Conservation (phyloP, 2,113 vertebrate species). For the Mastomys natalensis region DNA sequence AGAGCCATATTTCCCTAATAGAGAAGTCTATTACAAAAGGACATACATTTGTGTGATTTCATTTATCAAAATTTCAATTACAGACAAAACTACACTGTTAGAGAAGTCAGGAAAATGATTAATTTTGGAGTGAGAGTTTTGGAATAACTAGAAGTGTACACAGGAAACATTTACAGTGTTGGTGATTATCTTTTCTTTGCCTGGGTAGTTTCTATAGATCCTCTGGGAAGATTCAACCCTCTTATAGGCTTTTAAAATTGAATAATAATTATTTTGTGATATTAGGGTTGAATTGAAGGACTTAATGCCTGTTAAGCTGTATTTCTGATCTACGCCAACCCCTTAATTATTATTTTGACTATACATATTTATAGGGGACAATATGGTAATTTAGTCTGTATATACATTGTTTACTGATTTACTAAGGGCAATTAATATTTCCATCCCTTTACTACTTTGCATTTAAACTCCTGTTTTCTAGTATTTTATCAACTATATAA, state of each 20-base stretch:
- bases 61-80: background rate
- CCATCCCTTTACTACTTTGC: background rate
- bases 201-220: background rate
- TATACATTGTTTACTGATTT: background rate
- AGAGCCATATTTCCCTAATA: background rate
- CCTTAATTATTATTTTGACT: background rate
- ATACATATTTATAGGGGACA: background rate
- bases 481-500: background rate
- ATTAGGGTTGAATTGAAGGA: background rate
- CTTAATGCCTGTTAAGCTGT: background rate
- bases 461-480: background rate
- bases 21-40: background rate
- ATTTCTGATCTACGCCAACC: background rate
- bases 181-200: background rate
- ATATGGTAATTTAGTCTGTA: background rate
- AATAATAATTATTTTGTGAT: background rate
- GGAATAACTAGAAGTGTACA: background rate
- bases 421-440: background rate
- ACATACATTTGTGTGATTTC: background rate
- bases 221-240: background rate
- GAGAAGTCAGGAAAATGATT: background rate
- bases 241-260: background rate
- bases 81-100: background rate
- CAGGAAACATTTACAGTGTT: background rate
- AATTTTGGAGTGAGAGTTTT: background rate